Evolutionary conservation across 1,140 invertebrate genomes (phyloP), one percentile per base, ranked within the genome.

Genomic region (Pseudomyrmex cubaensis): DNA sequence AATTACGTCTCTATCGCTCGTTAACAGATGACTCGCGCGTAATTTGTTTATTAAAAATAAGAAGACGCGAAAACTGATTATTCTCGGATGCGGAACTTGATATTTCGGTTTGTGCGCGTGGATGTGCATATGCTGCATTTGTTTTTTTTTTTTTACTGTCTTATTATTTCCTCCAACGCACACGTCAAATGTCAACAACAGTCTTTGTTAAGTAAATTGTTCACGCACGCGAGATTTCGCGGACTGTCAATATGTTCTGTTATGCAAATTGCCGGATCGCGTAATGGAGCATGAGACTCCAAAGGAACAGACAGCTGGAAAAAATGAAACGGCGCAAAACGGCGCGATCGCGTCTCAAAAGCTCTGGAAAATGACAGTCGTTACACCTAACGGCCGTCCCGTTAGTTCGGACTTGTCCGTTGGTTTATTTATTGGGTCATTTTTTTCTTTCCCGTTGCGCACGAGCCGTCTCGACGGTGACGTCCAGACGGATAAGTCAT

Each of bases 281-380:
- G 35, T 13, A 69, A 59, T 15, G 2, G 20, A n/a, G 8, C 22
- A 66, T 70, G 10, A 59, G 46, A 13, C 57, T 44, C 35, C 52
- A 13, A 48, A 17, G 9, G 5, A n/a, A 2, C 13, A 48, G 70
- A 7, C 7, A 20, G 7, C 50, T 17, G 8, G 13, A 57, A 67
- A 50, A 54, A 75, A 50, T 1, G 10, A 8, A 12, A 44, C 35
- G 13, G 17, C 25, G 62, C 25, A 17, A 25, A 22, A 13, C 13
- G 50, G n/a, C 59, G 54, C 56, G 69, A 56, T 73, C n/a, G 20
- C 7, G 48, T 70, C 63, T 72, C n/a, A 63, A 74, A 57, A 54
- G 13, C 22, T 9, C 22, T 66, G 66, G 57, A 70, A 67, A 77
- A 85, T 77, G 61, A 85, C 57, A 83, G n/a, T 76, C 64, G 57